Evolutionary conservation across 2,888 invertebrate genomes (phyloP), one percentile per base, ranked within the genome.

Genomic region (Strigamia maritima): DNA sequence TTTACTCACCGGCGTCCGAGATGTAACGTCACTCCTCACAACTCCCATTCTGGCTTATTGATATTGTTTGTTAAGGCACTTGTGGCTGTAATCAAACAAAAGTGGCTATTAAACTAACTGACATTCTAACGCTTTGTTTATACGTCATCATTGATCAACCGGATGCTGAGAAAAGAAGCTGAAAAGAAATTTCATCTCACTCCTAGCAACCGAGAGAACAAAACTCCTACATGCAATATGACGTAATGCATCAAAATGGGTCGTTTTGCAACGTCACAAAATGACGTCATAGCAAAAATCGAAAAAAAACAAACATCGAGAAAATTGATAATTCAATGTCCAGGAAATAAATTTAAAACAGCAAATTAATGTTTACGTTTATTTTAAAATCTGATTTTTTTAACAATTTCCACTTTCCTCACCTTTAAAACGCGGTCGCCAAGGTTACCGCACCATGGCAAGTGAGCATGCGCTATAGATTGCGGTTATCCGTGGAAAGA

Each of bases 11-110:
- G 78, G 54, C 16, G 78, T 60, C 19, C 78, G 78, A 38, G 78
- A 60, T n/a, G 78, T 65, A 22, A 65, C 78, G 78, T 78, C 78
- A 60, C 31, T 65, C 14, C 78, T 49, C 35, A 78, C 12, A n/a
- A 38, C 60, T 38, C 78, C n/a, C 35, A 75, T 75, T 35, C 75
- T 75, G 31, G 74, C 31, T 74, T 74, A n/a, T 75, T 75, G 40
- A 38, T 75, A 75, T 38, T 31, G 40, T 75, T 35, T 38, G 14
- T 75, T 75, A 75, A 75, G 75, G 40, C 35, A 65, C 65, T 65
- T 65, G 65, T 65, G 65, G 65, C 65, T 65, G 28, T 28, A 65
- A 65, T 65, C 65, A 65, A 26, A 65, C 26, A 65, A 65, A 65
- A 65, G 65, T 65, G 65, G 65, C 28, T 12, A 65, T 65, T 26